phyloP scores from a whole-genome alignment of 2,888 invertebrate species.

The Drosophila nigricruria region DNA sequence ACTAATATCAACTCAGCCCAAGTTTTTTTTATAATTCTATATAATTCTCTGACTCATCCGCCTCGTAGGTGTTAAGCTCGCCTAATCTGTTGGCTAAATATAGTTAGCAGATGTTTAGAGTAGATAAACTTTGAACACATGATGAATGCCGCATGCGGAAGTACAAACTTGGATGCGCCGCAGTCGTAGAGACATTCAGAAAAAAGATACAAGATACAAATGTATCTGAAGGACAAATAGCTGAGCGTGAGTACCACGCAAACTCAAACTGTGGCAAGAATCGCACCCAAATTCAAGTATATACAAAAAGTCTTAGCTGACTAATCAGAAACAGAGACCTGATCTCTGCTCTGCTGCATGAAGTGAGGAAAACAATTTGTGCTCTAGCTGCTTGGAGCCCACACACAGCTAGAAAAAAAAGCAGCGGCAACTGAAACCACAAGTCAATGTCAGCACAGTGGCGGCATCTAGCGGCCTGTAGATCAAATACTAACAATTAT shows the following conservation, averaged over 20 bases:
- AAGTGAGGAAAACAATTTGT: conserved; percentile 69
- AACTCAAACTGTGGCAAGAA: conserved; percentile 65
- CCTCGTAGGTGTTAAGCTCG: conserved; percentile 52
- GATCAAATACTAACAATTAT: conserved; percentile 18
- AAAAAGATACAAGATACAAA: conserved; percentile 45
- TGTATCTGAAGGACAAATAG: conserved; percentile 70
- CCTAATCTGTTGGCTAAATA: conserved; percentile 64
- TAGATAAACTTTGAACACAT: conserved; percentile 34
- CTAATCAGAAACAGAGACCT: conserved; percentile 62
- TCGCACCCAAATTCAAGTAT: conserved; percentile 55
- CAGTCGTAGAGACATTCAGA: conserved; percentile 23
- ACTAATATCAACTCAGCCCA: neutral
- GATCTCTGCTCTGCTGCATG: conserved; percentile 51
- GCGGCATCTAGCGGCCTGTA: conserved; percentile 63
- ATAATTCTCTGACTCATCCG: conserved; percentile 34
- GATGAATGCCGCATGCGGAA: conserved; percentile 60
- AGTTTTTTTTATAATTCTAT: conserved; percentile 5
- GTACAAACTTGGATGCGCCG: conserved; percentile 62
- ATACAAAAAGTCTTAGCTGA: conserved; percentile 43
- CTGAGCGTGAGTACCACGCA: conserved; percentile 61
- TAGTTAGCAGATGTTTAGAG: conserved; percentile 58
- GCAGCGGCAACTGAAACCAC: conserved; percentile 74
- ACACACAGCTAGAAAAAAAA: conserved; percentile 62
- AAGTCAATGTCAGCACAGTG: conserved; percentile 82
- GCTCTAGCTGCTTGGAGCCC: conserved; percentile 68